Base-by-base conservation (phyloP, 2,888 invertebrate species). In the Panzeria rudis region DNA sequence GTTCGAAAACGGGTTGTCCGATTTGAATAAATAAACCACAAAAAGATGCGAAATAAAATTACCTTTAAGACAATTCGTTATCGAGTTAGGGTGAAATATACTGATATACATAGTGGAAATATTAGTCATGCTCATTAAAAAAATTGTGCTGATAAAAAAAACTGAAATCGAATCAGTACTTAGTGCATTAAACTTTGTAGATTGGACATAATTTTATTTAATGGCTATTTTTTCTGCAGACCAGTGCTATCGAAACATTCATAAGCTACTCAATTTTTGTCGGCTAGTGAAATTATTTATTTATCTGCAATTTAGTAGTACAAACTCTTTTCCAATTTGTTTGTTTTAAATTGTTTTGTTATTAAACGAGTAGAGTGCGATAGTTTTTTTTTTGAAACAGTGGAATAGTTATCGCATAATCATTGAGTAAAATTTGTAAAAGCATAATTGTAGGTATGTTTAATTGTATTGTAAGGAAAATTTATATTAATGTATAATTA, bases 401-500 rank as follows among this genome's bases (percentile, higher is more conserved):
- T 35, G 2, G 29, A 29, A 59, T 59, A 59, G 8, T 6, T 59
- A 17, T 59, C 17, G 29, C 3, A 52, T 78, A 56, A 44, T 56
- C 3, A 17, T 47, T 71, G 9, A 72, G 56, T 66, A 25, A 59
- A 68, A 41, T 32, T 80, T 54, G 23, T 59, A 50, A 72, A 80
- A 80, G 73, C 75, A 82, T 64, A 69, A 81, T 38, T 50, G 17
- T 61, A 47, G 8, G 15, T 56, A 56, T 66, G 17, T 38, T 2
- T 62, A 64, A 41, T 44, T 79, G 9, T 7, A 50, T 17, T 35
- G 66, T 59, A 6, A 38, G 56, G 20, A 25, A 59, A 66, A 50
- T 59, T 68, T 7, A 38, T 41, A 20, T 59, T 77, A 15, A 56
- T 56, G 13, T 54, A 29, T 50, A 29, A 11, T 66, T 7, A 35